Evolutionary conservation across 2,797 vertebrate genomes (phyloP).

Genomic region (Acridotheres tristis): DNA sequence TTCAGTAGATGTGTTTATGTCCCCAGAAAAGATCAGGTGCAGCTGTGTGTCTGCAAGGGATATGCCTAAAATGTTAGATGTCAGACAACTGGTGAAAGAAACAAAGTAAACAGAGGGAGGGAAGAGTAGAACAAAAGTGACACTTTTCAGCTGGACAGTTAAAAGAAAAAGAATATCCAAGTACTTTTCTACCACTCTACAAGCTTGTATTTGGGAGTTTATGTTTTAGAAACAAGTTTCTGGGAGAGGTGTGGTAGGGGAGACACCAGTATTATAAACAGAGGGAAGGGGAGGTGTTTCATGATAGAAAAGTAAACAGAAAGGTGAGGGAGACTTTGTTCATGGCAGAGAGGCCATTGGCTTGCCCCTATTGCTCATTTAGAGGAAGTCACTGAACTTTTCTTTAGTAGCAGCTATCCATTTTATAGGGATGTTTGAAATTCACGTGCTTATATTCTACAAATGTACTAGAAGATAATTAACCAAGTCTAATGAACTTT

Average conservation of each 20-base stretch:
- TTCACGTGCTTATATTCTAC: background rate
- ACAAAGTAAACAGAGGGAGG: background rate
- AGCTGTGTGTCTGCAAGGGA: background rate
- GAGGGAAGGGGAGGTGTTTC: background rate
- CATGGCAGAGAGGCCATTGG: background rate
- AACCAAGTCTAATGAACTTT: background rate
- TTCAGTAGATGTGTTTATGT: background rate
- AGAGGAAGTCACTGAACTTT: background rate
- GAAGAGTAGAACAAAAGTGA: background rate
- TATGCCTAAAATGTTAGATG: background rate
- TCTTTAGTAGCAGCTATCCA: background rate
- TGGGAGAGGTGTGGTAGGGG: background rate
- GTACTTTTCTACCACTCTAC: background rate
- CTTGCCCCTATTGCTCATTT: background rate
- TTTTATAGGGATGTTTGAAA: background rate
- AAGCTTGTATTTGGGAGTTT: background rate
- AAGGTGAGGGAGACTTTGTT: background rate
- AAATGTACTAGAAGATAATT: constrained; percentile 31
- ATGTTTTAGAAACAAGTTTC: background rate
- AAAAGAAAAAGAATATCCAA: background rate
- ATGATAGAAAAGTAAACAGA: background rate
- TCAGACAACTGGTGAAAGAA: background rate
- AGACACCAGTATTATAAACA: background rate
- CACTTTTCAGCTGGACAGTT: background rate
- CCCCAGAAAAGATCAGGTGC: background rate